Percentiles rank a stretch among this genome's conserved stretches.
These are phyloP conservation scores for Chrysina gloriosa DNA, from an alignment of 2,888 invertebrate species.

Conservation along the genomic window DNA sequence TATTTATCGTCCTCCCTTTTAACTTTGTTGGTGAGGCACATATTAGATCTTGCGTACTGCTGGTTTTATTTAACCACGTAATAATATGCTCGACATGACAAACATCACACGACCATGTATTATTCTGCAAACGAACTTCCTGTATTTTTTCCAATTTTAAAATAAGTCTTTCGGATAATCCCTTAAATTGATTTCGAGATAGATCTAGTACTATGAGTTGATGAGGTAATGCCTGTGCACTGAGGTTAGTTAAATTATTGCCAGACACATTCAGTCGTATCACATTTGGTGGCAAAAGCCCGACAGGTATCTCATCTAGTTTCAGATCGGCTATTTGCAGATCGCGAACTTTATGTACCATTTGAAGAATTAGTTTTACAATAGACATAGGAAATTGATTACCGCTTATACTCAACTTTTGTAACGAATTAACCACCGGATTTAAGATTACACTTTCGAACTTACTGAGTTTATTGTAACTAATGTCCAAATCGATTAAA, in stretches of 20 bases:
- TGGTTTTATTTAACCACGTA: constrained; percentile 65
- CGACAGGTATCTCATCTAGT: constrained; percentile 68
- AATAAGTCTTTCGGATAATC: constrained; percentile 71
- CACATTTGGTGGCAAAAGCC: constrained; percentile 67
- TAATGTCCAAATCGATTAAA: constrained; percentile 77
- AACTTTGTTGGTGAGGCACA: constrained; percentile 72
- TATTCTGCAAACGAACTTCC: constrained; percentile 69
- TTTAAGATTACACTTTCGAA: constrained; percentile 73
- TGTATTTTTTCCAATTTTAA: constrained; percentile 71
- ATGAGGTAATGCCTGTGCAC: constrained; percentile 69
- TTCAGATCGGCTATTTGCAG: constrained; percentile 73
- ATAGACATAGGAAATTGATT: constrained; percentile 72
- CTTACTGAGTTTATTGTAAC: constrained; percentile 79
- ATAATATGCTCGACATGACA: constrained; percentile 73
- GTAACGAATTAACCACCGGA: constrained; percentile 72
- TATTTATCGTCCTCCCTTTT: constrained; percentile 64
- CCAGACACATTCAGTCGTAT: constrained; percentile 78
- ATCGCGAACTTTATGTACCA: constrained; percentile 69
- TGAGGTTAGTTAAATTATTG: constrained; percentile 74
- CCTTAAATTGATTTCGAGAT: constrained; percentile 78
- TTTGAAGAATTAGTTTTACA: constrained; percentile 70
- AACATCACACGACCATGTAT: constrained; percentile 77
- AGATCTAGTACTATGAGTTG: constrained; percentile 76
- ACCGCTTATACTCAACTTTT: constrained; percentile 77
- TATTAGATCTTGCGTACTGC: constrained; percentile 68